Base-by-base conservation (phyloP, 2,797 vertebrate genomes). In the Falco naumanni region DNA sequence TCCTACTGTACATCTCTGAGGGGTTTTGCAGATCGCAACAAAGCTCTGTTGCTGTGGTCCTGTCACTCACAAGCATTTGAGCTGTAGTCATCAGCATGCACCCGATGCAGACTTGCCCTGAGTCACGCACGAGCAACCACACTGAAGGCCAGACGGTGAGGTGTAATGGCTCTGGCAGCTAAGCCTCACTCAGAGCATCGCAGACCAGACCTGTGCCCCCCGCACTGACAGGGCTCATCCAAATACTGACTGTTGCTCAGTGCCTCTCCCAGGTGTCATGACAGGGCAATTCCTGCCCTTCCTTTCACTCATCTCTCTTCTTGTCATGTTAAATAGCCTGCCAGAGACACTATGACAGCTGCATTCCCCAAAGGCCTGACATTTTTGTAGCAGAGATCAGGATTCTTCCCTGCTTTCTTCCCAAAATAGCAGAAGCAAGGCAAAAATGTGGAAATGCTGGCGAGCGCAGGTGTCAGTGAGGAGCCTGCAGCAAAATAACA, bases 221-320 rank as follows among this genome's bases (percentile, higher is more conserved):
- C 43, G 6, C 48, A 20, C 14, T 0, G 0, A 39, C n/a, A 31
- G 28, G 24, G 16, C 11, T 84, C 2, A 5, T 26, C 50, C 54
- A 84, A n/a, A 65, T 57, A 14, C 22, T 25, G 41, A 11, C 31
- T 41, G n/a, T 41, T 31, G 29, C 80, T 88, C 64, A 22, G 33
- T 10, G 5, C 15, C 16, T 56, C 65, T 71, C 51, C 60, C 10
- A 3, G 3, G 16, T 54, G 39, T 56, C 60, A 47, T 6, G 13
- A 25, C 2, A 1, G n/a, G 34, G 13, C 14, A 47, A 10, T 14
- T 39, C 26, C 19, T 80, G 34, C 43, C 39, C 37, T 86, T 82
- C 26, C 63, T 90, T 65, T 72, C 59, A 22, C 50, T 76, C 34
- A 5, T 33, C 31, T 68, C 19, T 34, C 60, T 41, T 14, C n/a